phyloP scores from a whole-genome alignment of 2,888 invertebrate genomes.

The Amphipoea oculea region DNA sequence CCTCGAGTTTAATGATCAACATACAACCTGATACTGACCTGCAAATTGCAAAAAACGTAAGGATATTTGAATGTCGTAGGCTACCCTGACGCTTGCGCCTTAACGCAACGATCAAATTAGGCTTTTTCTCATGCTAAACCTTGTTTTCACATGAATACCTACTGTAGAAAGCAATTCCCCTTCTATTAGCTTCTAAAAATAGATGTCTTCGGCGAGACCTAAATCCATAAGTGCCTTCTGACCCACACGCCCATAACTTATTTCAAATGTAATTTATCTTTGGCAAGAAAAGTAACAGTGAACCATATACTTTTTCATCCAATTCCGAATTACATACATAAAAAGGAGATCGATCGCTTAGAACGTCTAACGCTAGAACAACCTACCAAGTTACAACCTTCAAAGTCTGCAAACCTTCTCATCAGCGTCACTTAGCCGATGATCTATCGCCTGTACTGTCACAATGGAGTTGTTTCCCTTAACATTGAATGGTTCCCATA shows the following conservation, averaged over 20 bases:
- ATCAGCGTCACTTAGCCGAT: conserved; percentile 44
- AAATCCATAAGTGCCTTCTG: conserved; percentile 11
- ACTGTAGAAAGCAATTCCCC: not conserved
- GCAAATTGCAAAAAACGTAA: not conserved
- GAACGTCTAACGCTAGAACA: not conserved
- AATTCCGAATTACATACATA: conserved; percentile 3
- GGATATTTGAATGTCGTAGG: not conserved
- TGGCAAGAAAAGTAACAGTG: conserved; percentile 8
- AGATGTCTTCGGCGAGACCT: conserved; percentile 7
- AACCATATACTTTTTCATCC: conserved; percentile 5
- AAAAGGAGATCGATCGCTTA: conserved; percentile 41
- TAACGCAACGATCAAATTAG: not conserved
- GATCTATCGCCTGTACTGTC: conserved; percentile 26
- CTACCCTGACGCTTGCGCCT: too few species aligned
- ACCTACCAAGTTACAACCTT: conserved; percentile 6
- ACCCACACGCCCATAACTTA: conserved; percentile 19
- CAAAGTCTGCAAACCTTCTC: conserved; percentile 8
- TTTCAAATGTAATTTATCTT: conserved; percentile 42
- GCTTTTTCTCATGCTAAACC: not conserved
- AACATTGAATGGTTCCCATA: conserved; percentile 47
- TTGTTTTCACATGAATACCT: not conserved
- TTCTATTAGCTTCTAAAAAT: conserved; percentile 3
- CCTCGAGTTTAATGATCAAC: too few species aligned
- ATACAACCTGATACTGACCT: too few species aligned
- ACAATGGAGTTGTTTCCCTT: conserved; percentile 50